These are phyloP conservation scores for Plestiodon gilberti DNA, from an alignment of 2,113 vertebrate genomes.

Conservation along the genomic window DNA sequence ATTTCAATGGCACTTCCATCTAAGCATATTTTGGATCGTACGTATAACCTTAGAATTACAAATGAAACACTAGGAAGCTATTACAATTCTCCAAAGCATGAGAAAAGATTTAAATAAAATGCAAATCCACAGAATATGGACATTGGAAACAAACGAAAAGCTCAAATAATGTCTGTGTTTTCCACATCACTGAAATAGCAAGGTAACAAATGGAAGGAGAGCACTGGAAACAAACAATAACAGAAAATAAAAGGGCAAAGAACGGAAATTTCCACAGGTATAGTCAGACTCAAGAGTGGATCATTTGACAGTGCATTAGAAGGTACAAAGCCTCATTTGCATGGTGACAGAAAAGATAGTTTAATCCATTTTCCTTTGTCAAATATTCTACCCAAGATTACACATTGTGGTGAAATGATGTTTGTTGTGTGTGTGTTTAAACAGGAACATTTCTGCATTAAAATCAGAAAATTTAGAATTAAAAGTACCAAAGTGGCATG, in stretches of 20 bases:
- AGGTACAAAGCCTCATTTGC: neutral
- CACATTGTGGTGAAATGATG: neutral
- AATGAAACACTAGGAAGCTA: too few species aligned
- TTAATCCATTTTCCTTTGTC: neutral
- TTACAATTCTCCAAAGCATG: too few species aligned
- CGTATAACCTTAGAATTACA: too few species aligned
- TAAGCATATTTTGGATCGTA: too few species aligned
- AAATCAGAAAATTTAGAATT: neutral
- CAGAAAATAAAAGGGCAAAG: neutral
- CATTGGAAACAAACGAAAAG: neutral
- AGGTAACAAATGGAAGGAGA: neutral
- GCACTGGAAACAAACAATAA: neutral
- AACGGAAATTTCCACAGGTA: neutral
- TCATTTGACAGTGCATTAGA: neutral
- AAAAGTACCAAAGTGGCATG: neutral
- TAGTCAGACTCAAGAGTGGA: neutral
- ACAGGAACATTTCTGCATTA: neutral
- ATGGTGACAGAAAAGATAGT: neutral
- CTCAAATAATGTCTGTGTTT: neutral
- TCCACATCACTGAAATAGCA: neutral
- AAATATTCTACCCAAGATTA: neutral
- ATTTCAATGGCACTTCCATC: too few species aligned
- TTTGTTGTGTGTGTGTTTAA: neutral
- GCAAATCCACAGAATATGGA: neutral
- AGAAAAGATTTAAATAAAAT: neutral